Percentiles rank a stretch among this genome's conserved stretches.
These are phyloP conservation scores for Prolemur simus DNA, from an alignment of 2,113 vertebrate species.

Conservation along the genomic window DNA sequence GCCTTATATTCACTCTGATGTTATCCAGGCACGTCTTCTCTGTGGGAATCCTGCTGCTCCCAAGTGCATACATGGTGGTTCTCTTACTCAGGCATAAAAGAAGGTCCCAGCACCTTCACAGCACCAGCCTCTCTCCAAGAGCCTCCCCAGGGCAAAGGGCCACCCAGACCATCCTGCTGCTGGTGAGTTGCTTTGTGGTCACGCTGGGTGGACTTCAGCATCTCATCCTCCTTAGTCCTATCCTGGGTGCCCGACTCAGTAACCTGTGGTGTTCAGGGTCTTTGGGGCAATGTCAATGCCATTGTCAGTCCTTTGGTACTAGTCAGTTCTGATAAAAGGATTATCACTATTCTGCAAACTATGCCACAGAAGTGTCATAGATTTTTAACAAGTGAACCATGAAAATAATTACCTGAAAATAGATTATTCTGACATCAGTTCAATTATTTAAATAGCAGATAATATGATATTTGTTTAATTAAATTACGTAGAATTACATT, in stretches of 20 bases:
- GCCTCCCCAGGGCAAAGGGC: not conserved
- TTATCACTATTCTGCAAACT: not conserved
- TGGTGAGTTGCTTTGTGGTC: not conserved
- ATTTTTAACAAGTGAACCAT: not conserved
- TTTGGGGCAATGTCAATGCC: not conserved
- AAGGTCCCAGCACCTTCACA: not conserved
- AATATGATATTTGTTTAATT: not conserved
- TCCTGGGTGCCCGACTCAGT: not conserved
- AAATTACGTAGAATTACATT: not conserved
- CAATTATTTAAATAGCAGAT: not conserved
- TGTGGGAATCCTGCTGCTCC: not conserved
- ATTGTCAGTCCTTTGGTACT: not conserved
- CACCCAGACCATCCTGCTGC: not conserved
- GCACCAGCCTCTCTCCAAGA: not conserved
- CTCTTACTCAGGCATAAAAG: not conserved
- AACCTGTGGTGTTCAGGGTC: not conserved
- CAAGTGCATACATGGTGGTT: not conserved
- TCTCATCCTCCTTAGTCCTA: not conserved
- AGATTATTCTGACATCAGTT: not conserved
- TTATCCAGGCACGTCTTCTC: not conserved
- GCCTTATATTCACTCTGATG: not conserved
- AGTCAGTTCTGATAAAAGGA: not conserved
- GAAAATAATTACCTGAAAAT: not conserved
- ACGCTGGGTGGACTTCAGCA: not conserved
- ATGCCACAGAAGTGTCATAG: not conserved